phyloP scores from a whole-genome alignment of 2,113 vertebrate genomes.

The Onychostruthus taczanowskii region DNA sequence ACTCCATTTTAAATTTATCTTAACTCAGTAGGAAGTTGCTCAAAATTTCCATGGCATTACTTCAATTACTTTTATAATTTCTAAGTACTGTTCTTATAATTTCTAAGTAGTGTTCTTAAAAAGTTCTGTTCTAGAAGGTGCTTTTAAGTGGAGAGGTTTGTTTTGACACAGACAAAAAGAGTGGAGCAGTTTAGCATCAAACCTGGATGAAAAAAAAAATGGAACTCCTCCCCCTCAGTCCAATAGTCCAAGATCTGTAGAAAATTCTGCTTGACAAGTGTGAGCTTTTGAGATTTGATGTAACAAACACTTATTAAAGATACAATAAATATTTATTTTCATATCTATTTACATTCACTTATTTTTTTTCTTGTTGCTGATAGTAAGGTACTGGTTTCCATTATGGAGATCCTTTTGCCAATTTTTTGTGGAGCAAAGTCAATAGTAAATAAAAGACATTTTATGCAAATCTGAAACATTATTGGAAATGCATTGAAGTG shows the following conservation, averaged over 20 bases:
- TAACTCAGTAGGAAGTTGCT: not conserved
- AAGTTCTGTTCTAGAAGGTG: not conserved
- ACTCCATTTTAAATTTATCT: not conserved
- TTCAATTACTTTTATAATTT: not conserved
- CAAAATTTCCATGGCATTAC: not conserved
- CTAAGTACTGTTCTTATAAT: not conserved
- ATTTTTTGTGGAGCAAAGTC: not conserved
- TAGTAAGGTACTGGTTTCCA: not conserved
- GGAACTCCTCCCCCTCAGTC: accelerated
- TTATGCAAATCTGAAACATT: not conserved
- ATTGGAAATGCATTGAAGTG: not conserved
- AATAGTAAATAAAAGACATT: not conserved
- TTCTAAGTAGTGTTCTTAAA: not conserved
- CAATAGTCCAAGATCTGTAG: not conserved
- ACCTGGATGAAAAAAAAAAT: not conserved
- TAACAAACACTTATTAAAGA: not conserved
- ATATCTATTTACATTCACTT: not conserved
- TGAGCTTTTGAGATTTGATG: not conserved
- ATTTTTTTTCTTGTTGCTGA: not conserved
- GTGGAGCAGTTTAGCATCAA: not conserved
- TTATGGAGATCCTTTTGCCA: not conserved
- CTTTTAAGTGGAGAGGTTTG: not conserved
- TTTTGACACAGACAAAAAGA: not conserved
- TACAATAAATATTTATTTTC: not conserved
- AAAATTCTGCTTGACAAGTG: not conserved